These are phyloP conservation scores for Maniola hyperantus DNA, from an alignment of 2,888 invertebrate species.

Conservation along the genomic window DNA sequence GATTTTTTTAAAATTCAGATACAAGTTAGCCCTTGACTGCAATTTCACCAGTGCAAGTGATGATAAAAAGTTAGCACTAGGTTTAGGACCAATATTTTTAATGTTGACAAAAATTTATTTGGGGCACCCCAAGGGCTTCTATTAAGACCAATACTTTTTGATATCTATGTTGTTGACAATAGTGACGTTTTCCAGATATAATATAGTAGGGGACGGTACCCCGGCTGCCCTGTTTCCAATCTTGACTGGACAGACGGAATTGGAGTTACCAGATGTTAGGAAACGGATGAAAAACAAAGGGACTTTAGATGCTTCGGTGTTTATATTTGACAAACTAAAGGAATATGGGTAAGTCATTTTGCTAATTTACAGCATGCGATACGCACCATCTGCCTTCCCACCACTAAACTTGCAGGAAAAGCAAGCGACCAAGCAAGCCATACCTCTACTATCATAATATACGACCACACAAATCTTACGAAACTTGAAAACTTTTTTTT, in stretches of 20 bases:
- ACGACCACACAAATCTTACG: too few species aligned
- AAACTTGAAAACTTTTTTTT: too few species aligned
- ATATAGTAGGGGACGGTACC: conserved; percentile 94
- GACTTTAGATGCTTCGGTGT: conserved; percentile 90
- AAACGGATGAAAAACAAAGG: conserved; percentile 83
- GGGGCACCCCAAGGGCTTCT: conserved; percentile 3
- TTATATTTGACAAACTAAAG: conserved; percentile 92
- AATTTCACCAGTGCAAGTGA: too few species aligned
- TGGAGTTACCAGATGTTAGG: conserved; percentile 94
- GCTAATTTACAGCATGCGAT: too few species aligned
- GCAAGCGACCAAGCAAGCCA: too few species aligned
- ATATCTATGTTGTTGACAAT: background rate
- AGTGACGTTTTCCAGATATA: conserved; percentile 69
- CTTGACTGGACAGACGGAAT: conserved; percentile 91
- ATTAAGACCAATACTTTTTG: background rate
- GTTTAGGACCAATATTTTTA: background rate
- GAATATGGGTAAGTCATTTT: conserved; percentile 81
- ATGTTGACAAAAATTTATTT: background rate
- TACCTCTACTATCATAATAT: too few species aligned
- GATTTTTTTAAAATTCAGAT: too few species aligned
- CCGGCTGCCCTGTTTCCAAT: conserved; percentile 94
- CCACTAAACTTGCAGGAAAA: too few species aligned
- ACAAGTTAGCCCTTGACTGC: too few species aligned
- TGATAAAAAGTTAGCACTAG: too few species aligned
- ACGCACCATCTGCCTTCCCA: too few species aligned